These are phyloP conservation scores for Fulmarus glacialis DNA, from an alignment of 2,113 vertebrate genomes.

Conservation along the genomic window DNA sequence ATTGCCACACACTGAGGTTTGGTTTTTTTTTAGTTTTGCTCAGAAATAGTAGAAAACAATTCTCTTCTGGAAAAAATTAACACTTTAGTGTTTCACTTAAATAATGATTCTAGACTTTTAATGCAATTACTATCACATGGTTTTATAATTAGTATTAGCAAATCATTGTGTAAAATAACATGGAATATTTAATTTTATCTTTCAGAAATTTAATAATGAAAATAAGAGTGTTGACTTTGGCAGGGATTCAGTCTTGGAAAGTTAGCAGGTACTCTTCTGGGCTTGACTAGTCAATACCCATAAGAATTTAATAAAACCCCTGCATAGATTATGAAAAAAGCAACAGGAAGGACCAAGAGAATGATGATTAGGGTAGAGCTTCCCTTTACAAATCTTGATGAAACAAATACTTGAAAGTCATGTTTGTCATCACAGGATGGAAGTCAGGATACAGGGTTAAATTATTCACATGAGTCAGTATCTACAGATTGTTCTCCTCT, in stretches of 20 bases:
- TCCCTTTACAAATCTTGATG: neutral
- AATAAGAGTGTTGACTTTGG: neutral
- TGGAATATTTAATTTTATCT: neutral
- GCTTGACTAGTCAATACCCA: neutral
- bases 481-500: neutral
- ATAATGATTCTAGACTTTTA: neutral
- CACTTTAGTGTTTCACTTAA: neutral
- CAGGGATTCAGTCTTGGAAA: neutral
- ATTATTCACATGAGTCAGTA: neutral
- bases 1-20: neutral
- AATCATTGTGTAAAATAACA: neutral
- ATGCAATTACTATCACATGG: neutral
- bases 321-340: neutral
- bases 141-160: neutral
- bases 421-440: neutral
- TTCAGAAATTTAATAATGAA: neutral
- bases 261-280: neutral
- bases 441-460: neutral
- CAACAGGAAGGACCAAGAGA: neutral
- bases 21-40: neutral
- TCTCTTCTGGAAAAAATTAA: neutral
- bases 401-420: neutral
- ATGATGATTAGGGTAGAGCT: neutral
- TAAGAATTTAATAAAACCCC: neutral
- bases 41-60: neutral